These are phyloP conservation scores for Melanotaenia pygmaea DNA, from an alignment of 2,797 vertebrate species.

Conservation along the genomic window DNA sequence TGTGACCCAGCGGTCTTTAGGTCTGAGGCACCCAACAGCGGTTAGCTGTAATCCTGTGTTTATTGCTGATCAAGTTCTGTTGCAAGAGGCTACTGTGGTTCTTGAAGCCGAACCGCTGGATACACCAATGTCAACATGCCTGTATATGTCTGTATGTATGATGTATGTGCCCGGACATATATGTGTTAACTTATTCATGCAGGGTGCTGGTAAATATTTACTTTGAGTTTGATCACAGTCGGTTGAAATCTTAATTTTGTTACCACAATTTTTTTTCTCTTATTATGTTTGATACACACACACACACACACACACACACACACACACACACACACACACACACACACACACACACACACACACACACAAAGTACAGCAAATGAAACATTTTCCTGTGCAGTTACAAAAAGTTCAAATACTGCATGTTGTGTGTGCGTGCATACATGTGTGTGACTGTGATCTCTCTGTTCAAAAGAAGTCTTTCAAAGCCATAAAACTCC, in stretches of 20 bases:
- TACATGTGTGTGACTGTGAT: background rate
- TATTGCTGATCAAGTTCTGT: constrained; percentile 61
- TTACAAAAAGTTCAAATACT: background rate
- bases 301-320: too few relatives aligned
- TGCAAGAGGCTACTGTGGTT: constrained; percentile 58
- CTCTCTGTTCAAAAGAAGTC: constrained; percentile 8
- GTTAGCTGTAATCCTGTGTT: constrained; percentile 72
- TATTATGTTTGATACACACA: background rate
- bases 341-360: too few relatives aligned
- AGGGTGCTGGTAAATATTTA: background rate
- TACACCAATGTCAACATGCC: constrained; percentile 1
- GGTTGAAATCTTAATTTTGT: too few relatives aligned
- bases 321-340: too few relatives aligned
- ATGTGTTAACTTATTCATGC: background rate
- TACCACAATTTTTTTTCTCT: too few relatives aligned
- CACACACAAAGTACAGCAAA: too few relatives aligned
- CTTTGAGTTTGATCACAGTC: background rate
- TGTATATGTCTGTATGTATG: background rate
- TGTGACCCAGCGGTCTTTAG: constrained; percentile 49
- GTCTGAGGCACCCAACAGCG: constrained; percentile 50
- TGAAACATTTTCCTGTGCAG: background rate
- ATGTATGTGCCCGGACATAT: background rate
- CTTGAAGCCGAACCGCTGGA: constrained; percentile 19
- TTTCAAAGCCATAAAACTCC: constrained; percentile 54
- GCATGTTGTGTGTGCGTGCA: background rate